phyloP scores from a whole-genome alignment of 2,888 invertebrate species.

The Tigriopus californicus region DNA sequence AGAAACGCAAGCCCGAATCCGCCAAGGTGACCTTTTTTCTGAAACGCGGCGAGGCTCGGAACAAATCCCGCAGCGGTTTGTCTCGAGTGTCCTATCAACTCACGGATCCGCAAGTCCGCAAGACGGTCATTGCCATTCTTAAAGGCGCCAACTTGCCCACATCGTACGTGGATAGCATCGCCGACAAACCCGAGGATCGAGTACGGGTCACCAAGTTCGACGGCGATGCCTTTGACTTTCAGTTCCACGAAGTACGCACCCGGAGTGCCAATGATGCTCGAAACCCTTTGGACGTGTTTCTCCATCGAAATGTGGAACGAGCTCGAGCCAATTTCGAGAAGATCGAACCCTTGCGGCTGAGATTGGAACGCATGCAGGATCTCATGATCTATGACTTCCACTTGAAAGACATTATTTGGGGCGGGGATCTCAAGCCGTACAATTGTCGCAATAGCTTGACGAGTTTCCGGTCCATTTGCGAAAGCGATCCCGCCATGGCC shows the following conservation, averaged over 20 bases:
- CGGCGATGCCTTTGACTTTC: too few relatives aligned
- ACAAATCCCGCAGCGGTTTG: conserved; percentile 26
- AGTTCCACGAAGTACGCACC: conserved; percentile 26
- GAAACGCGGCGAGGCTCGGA: background rate
- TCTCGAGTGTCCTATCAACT: conserved; percentile 38
- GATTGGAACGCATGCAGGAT: conserved; percentile 46
- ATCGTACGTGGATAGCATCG: conserved; percentile 59
- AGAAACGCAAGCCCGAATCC: background rate
- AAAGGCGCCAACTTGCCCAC: conserved; percentile 65
- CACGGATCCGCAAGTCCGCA: conserved; percentile 44
- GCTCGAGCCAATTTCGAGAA: conserved; percentile 47
- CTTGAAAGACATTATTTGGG: conserved; percentile 46
- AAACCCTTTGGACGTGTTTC: conserved; percentile 34
- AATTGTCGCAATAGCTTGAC: background rate
- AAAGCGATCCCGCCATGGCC: conserved; percentile 11
- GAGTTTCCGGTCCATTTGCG: conserved; percentile 15
- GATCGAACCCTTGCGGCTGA: conserved; percentile 46
- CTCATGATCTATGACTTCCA: conserved; percentile 38
- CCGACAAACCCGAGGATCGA: conserved; percentile 19
- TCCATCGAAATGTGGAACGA: conserved; percentile 44
- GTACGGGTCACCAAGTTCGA: background rate
- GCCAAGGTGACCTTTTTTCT: background rate
- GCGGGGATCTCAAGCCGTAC: conserved; percentile 61
- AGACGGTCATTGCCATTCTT: conserved; percentile 53
- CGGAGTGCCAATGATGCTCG: conserved; percentile 17